Percentiles rank a stretch among this genome's conserved stretches.
Evolutionary conservation across 2,113 vertebrate species (phyloP).

Genomic region (Periophthalmus modestus): DNA sequence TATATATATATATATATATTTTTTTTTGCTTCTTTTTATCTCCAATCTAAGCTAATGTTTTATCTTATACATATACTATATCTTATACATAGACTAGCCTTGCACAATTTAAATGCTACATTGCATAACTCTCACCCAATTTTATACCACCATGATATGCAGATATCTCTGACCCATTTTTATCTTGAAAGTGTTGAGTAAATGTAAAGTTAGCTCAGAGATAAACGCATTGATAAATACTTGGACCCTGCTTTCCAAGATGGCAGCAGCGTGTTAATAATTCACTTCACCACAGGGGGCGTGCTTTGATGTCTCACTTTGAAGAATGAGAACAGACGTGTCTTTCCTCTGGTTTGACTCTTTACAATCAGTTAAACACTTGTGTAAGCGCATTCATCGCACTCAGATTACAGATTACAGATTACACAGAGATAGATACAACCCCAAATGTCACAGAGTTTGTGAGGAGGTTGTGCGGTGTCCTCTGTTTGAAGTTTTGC

Average conservation of each 20-base stretch:
- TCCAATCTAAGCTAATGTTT: too few species aligned
- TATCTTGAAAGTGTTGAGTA: background rate
- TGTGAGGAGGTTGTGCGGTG: background rate
- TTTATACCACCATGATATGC: background rate
- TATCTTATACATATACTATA: too few species aligned
- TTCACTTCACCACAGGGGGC: constrained; percentile 73
- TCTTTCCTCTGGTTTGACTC: constrained; percentile 30
- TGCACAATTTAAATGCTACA: background rate
- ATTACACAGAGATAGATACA: too few species aligned
- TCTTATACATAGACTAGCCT: background rate
- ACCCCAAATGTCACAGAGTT: background rate
- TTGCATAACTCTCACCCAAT: background rate
- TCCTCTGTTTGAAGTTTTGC: background rate
- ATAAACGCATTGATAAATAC: constrained; percentile 8
- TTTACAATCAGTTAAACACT: constrained; percentile 4
- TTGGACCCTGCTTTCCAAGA: constrained; percentile 49
- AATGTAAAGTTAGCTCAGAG: background rate
- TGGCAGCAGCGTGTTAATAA: constrained; percentile 70
- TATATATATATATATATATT: too few species aligned
- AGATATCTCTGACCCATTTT: background rate
- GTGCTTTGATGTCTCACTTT: constrained; percentile 73
- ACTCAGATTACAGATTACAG: too few species aligned
- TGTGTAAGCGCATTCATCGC: background rate
- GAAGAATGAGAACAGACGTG: constrained; percentile 57
- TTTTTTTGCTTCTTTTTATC: too few species aligned